Evolutionary conservation across 2,797 vertebrate genomes (phyloP).

Genomic region (Amblyraja radiata): DNA sequence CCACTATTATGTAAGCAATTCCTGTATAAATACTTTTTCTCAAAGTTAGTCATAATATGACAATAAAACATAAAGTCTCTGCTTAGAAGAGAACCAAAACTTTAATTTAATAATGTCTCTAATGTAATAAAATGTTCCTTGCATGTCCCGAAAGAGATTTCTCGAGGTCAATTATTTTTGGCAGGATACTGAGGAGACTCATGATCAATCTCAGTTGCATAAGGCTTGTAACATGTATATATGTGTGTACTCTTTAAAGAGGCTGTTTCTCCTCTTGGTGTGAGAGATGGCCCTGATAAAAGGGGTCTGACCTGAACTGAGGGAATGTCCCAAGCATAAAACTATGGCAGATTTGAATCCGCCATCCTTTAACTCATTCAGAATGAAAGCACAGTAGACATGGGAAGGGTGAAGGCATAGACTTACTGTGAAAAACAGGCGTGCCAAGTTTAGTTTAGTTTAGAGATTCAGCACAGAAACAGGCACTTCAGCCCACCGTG

Average conservation of each 20-base stretch:
- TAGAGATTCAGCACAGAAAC: too few relatives aligned
- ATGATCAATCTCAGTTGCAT: not conserved
- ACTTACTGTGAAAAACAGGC: not conserved
- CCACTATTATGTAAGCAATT: not conserved
- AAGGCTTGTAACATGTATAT: not conserved
- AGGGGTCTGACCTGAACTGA: not conserved
- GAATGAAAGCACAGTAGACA: not conserved
- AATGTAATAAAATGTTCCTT: too few relatives aligned
- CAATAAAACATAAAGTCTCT: too few relatives aligned
- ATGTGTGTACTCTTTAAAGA: too few relatives aligned
- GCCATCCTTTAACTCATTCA: not conserved
- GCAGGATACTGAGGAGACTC: not conserved
- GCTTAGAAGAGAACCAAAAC: too few relatives aligned
- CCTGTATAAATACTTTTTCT: not conserved
- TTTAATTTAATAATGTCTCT: too few relatives aligned
- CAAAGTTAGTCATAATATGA: not conserved
- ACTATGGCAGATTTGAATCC: not conserved
- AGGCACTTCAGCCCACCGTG: too few relatives aligned
- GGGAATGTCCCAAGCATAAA: not conserved
- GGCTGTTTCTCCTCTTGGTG: too few relatives aligned
- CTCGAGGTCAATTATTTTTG: not conserved
- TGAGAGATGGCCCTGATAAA: not conserved
- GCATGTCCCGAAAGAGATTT: too few relatives aligned
- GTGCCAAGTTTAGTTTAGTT: not conserved
- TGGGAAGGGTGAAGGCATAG: not conserved